Evolutionary conservation across 2,797 vertebrate genomes (phyloP), one percentile per base, ranked within the genome.

Genomic region (Pantherophis alleghaniensis): DNA sequence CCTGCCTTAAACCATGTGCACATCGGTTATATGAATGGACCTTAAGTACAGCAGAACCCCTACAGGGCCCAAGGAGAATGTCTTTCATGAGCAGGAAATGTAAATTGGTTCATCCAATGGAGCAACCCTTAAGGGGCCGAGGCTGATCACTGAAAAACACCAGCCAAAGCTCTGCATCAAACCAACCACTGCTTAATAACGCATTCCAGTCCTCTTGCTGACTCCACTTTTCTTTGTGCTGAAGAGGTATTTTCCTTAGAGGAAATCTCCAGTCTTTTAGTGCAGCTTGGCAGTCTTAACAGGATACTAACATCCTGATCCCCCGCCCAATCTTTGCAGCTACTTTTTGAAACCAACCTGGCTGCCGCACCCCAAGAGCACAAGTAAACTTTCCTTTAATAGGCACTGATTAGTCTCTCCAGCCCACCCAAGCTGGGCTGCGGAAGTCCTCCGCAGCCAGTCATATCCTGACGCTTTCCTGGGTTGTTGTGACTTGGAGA

Each of bases 251-350:
- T 87, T 91, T 59, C 83, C 89, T 88, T 24, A 42, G 55, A 91
- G 83, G 92, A 93, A 88, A 88, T 93, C 83, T 90, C 89, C 60
- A 69, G 18, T 66, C 79, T 87, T 57, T 90, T 86, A 32, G 61
- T 47, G 14, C 32, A 57, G 28, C 53, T 74, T 93, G 92, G 92
- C 83, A 87, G 86, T 37, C 60, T 88, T 69, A n/a, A 69, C 83
- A 91, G 92, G 86, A 93, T 74, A 18, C 60, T 5, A 47, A 51
- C 55, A 47, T 87, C 86, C 74, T 74, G 89, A 60, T 86, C 32
- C 24, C 47, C 66, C n/a, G 79, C 61, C 88, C 92, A 79, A 24
- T 66, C 92, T 90, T 92, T 86, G 57, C 69, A 24, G n/a, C 74
- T 53, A 51, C 61, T 63, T 42, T 86, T 69, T 93, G 86, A 91